These are phyloP conservation scores for Chaenogobius annularis DNA, from an alignment of 2,113 vertebrate genomes.

Conservation along the genomic window DNA sequence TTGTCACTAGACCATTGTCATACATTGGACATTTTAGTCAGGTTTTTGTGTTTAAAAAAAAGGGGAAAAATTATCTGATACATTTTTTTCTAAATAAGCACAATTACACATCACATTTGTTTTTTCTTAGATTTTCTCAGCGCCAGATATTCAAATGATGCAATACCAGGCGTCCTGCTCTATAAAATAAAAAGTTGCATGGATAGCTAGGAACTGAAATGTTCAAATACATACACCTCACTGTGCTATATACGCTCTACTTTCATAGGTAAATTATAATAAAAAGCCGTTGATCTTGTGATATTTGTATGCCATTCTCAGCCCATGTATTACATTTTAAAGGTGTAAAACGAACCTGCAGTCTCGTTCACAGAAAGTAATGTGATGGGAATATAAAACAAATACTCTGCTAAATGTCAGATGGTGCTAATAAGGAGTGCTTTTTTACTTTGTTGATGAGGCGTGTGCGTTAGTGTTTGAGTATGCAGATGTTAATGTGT, in stretches of 20 bases:
- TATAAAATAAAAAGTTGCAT: no score
- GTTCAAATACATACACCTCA: background rate
- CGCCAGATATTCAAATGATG: no score
- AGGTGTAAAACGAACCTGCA: constrained; percentile 29
- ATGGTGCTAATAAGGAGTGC: constrained; percentile 50
- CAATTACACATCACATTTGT: no score
- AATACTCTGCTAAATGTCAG: constrained; percentile 65
- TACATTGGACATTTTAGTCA: no score
- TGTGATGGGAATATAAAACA: constrained; percentile 37
- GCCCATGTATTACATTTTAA: constrained; percentile 7
- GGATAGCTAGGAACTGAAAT: background rate
- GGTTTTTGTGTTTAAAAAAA: no score
- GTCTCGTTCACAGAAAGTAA: constrained; percentile 31
- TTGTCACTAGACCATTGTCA: no score
- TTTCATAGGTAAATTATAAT: background rate
- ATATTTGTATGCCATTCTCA: constrained; percentile 20
- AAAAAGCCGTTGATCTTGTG: background rate
- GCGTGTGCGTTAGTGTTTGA: constrained; percentile 17
- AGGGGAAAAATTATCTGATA: no score
- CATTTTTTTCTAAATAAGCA: no score
- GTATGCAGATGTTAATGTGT: background rate
- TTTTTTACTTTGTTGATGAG: constrained; percentile 43
- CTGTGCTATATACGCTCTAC: background rate
- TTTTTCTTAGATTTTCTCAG: no score
- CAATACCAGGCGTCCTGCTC: no score